phyloP scores from a whole-genome alignment of 1,140 invertebrate genomes.

The Sycobia sp. region DNA sequence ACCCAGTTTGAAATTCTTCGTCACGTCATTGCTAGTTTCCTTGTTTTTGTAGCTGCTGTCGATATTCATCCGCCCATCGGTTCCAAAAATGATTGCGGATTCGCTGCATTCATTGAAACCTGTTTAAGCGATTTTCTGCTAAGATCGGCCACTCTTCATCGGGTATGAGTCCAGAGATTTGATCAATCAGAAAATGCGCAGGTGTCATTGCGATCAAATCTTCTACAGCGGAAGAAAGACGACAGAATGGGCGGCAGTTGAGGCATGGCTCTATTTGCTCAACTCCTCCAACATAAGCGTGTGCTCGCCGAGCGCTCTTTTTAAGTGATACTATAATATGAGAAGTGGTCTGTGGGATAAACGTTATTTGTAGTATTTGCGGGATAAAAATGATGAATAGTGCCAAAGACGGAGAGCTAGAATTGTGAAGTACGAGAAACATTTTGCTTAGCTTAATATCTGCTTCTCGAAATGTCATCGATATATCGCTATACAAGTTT shows the following conservation, averaged over 20 bases:
- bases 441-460: too few relatives aligned
- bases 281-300: neutral
- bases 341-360: too few relatives aligned
- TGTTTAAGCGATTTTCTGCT: slow-evolving; percentile 27
- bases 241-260: neutral
- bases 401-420: too few relatives aligned
- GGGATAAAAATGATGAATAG: too few relatives aligned
- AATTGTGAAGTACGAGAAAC: too few relatives aligned
- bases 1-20: slow-evolving; percentile 27
- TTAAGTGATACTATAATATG: too few relatives aligned
- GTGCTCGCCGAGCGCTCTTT: neutral
- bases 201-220: neutral
- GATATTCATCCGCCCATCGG: slow-evolving; percentile 42
- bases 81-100: slow-evolving; percentile 42
- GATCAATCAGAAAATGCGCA: neutral
- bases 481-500: too few relatives aligned
- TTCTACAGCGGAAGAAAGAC: neutral
- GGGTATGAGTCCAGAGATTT: neutral
- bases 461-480: too few relatives aligned
- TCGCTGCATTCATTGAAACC: slow-evolving; percentile 38
- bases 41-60: slow-evolving; percentile 36
- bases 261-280: neutral
- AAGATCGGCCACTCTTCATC: neutral
- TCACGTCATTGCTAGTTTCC: slow-evolving; percentile 34
- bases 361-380: too few relatives aligned